Base-by-base conservation (phyloP, 2,888 invertebrate species). In the Allolobophora icterica region DNA sequence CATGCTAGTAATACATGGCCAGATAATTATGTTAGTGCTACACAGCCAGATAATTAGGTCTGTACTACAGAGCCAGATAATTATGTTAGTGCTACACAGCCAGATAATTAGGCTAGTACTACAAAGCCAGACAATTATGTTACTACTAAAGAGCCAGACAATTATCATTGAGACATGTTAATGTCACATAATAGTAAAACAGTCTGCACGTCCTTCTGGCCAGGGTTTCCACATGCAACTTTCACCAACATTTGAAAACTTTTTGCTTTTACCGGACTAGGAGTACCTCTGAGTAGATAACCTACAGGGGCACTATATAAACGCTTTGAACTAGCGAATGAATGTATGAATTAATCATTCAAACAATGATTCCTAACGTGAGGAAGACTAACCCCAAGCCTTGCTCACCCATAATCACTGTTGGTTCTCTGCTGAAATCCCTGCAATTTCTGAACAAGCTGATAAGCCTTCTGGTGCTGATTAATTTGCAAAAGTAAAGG, bases 391-490 rank as follows among this genome's bases (percentile, higher is more conserved):
- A n/a, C 71, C 8, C n/a, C 3, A 71, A 3, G 17, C 71, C 17
- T 35, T 34, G 35, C 87, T 87, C 24, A 87, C 87, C 87, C n/a
- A 38, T 34, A 21, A 35, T 87, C 87, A 87, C 35, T 30, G 30
- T 17, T 35, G 34, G 87, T 34, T 87, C 38, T 34, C 34, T 35
- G 87, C 34, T 87, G 87, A 38, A 35, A 34, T 34, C 87, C 35
- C 34, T 87, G 87, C 8, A 87, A 24, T 38, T 38, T 38, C 34
- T 35, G 87, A 34, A 87, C 35, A 34, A 87, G 87, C 24, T 87
- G 87, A 87, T 87, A 87, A 13, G 87, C 87, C 34, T 35, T 87
- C 87, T 38, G 87, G n/a, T 87, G 34, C 24, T 87, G 87, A 87
- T 87, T 38, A 87, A 87, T 0, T 0, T 24, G 35, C 87, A 35